Evolutionary conservation across 2,888 invertebrate species (phyloP).

Genomic region (Erynnis tages): DNA sequence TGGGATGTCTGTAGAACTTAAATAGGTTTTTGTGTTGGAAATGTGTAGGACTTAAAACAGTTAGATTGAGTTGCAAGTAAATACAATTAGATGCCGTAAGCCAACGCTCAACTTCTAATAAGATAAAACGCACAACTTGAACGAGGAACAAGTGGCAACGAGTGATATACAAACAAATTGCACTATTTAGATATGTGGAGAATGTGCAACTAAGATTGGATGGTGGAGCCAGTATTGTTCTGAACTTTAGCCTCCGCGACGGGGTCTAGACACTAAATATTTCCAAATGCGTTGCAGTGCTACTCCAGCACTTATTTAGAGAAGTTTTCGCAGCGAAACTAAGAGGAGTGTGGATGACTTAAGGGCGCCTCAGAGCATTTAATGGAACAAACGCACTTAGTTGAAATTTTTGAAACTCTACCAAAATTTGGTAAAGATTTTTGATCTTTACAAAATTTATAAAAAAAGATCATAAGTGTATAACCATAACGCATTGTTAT

Average conservation of each 20-base stretch:
- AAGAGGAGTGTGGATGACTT: too few relatives aligned
- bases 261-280: not conserved
- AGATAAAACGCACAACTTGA: slow-evolving; percentile 34
- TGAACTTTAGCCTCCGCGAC: not conserved
- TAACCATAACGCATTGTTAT: too few relatives aligned
- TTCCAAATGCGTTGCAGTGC: not conserved
- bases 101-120: slow-evolving; percentile 30
- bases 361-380: too few relatives aligned
- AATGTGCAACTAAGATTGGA: slow-evolving; percentile 46
- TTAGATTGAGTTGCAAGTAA: slow-evolving; percentile 30
- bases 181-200: slow-evolving; percentile 39
- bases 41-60: slow-evolving; percentile 25
- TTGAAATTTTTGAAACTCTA: too few relatives aligned
- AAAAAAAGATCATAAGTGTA: too few relatives aligned
- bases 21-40: slow-evolving; percentile 19
- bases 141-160: slow-evolving; percentile 38
- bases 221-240: slow-evolving; percentile 35
- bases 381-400: too few relatives aligned
- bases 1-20: not conserved
- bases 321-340: too few relatives aligned
- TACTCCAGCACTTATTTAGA: not conserved
- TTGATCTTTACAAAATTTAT: too few relatives aligned
- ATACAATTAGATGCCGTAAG: slow-evolving; percentile 26
- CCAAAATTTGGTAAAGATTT: too few relatives aligned
- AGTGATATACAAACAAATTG: slow-evolving; percentile 40